phyloP scores from a whole-genome alignment of 2,113 vertebrate species.

The Indicator indicator region DNA sequence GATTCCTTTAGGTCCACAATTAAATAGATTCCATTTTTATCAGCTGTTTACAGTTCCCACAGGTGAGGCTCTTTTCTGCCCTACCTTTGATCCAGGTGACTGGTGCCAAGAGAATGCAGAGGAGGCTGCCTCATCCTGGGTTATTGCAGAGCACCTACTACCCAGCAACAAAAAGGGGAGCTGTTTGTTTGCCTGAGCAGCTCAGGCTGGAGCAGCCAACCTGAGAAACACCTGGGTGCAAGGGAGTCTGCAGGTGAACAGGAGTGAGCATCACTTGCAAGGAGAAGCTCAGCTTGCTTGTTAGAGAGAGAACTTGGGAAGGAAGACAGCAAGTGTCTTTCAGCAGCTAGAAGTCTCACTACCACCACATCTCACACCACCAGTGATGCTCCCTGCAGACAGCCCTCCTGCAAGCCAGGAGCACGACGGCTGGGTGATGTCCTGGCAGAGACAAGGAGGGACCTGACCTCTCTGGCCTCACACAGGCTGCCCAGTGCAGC shows the following conservation, averaged over 20 bases:
- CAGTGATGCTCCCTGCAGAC: neutral
- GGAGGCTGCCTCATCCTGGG: neutral
- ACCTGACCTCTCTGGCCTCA: neutral
- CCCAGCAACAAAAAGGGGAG: neutral
- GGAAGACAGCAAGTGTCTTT: no score
- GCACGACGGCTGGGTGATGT: accelerated
- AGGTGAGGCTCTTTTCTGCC: neutral
- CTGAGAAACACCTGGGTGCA: neutral
- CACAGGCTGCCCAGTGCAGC: neutral
- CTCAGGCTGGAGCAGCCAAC: neutral
- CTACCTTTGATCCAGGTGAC: neutral
- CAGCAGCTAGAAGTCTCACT: neutral
- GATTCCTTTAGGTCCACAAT: neutral
- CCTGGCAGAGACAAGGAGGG: neutral
- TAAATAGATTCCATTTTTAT: neutral
- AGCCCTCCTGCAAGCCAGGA: neutral
- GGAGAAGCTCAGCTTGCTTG: neutral
- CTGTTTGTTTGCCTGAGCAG: neutral
- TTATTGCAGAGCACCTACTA: neutral
- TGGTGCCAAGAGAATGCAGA: neutral
- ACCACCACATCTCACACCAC: neutral
- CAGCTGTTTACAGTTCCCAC: neutral
- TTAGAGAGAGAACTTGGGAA: no score
- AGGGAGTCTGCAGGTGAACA: neutral
- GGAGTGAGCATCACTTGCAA: neutral